Conservation (phyloP, 2,888 invertebrate species). For the Nowickia ferox region DNA sequence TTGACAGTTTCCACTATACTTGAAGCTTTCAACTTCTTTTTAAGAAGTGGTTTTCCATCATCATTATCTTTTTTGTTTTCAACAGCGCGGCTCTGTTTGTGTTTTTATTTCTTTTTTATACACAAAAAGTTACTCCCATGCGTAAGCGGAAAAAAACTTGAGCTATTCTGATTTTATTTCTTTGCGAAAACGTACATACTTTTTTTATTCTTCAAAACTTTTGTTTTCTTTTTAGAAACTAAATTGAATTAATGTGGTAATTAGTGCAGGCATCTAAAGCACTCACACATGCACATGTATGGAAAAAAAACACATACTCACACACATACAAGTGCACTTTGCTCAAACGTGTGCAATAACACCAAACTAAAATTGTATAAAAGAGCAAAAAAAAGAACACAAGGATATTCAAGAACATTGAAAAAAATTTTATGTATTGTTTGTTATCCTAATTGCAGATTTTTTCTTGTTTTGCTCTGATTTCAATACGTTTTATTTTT, state of each 20-base stretch:
- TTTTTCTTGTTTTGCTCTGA: not conserved
- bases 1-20: not conserved
- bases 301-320: not conserved
- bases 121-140: conserved; percentile 31
- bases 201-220: conserved; percentile 23
- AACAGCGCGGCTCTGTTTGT: conserved; percentile 7
- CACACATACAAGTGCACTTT: conserved; percentile 1
- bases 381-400: conserved; percentile 17
- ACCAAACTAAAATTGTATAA: conserved; percentile 14
- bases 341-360: conserved; percentile 5
- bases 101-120: conserved; percentile 31
- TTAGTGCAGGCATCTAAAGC: conserved; percentile 78
- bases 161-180: conserved; percentile 37
- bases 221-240: conserved; percentile 66
- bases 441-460: conserved; percentile 49
- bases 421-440: conserved; percentile 25
- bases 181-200: not conserved
- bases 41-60: not conserved
- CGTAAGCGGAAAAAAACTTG: conserved; percentile 38
- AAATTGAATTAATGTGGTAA: conserved; percentile 82
- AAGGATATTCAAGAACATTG: conserved; percentile 49
- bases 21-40: not conserved
- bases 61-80: not conserved
- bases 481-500: not conserved
- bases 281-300: conserved; percentile 10